phyloP scores from a whole-genome alignment of 2,113 vertebrate species.

The Elephas maximus region DNA sequence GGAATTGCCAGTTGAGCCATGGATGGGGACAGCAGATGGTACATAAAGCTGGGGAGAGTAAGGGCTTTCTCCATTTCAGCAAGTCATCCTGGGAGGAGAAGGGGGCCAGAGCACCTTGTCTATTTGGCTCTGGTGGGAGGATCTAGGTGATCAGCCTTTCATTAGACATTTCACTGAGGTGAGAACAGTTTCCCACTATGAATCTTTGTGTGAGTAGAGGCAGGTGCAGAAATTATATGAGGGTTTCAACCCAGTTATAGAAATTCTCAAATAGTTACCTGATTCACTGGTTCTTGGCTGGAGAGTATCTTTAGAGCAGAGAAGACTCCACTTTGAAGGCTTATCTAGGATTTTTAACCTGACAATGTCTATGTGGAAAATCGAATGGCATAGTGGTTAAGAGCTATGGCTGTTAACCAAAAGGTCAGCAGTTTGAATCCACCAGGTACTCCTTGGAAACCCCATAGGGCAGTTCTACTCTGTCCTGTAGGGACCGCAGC shows the following conservation, averaged over 20 bases:
- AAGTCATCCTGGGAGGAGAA: background rate
- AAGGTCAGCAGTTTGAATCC: too few species aligned
- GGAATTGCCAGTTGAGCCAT: background rate
- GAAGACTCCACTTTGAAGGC: background rate
- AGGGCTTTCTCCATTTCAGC: background rate
- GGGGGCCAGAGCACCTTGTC: background rate
- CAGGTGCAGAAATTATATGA: background rate
- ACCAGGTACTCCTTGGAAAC: too few species aligned
- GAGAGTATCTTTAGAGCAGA: background rate
- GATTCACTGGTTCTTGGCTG: background rate
- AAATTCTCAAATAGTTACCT: background rate
- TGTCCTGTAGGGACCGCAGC: too few species aligned
- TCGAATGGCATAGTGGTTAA: too few species aligned
- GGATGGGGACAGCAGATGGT: accelerated
- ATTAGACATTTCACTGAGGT: background rate
- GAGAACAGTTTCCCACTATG: background rate
- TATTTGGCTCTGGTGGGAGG: background rate
- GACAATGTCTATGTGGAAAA: background rate
- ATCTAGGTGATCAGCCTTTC: background rate
- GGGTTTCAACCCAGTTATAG: background rate
- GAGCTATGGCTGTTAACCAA: too few species aligned
- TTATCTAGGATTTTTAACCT: background rate
- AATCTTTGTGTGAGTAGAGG: background rate
- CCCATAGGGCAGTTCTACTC: too few species aligned
- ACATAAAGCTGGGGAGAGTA: background rate